Evolutionary conservation across 2,888 invertebrate species (phyloP).

Genomic region (Coelopa pilipes): DNA sequence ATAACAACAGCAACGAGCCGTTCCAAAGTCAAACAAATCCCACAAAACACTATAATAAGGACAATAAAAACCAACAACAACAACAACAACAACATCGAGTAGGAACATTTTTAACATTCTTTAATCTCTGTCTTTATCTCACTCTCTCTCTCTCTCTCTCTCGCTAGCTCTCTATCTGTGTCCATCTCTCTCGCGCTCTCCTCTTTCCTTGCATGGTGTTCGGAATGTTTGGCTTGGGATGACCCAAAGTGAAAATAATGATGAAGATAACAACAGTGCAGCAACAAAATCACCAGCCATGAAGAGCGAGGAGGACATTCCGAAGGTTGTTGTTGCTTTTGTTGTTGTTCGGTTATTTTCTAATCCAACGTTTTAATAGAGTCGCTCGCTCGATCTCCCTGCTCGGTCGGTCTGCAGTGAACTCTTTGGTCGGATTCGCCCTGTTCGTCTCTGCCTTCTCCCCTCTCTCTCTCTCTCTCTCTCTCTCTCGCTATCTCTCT

Average conservation of each 20-base stretch:
- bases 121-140: slow-evolving; percentile 21
- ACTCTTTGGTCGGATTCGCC: too few relatives aligned
- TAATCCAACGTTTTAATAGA: slow-evolving; percentile 15
- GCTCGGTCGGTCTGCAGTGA: too few relatives aligned
- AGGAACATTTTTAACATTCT: slow-evolving; percentile 21
- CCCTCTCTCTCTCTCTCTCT: too few relatives aligned
- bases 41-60: neutral
- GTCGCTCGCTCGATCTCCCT: neutral
- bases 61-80: neutral
- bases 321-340: neutral
- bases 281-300: neutral
- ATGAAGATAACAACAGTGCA: slow-evolving; percentile 22
- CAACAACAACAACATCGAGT: slow-evolving; percentile 5
- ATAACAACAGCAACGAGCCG: slow-evolving; percentile 2
- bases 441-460: too few relatives aligned
- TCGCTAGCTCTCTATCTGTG: too few relatives aligned
- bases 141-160: neutral
- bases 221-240: neutral
- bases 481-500: too few relatives aligned
- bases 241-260: slow-evolving; percentile 28
- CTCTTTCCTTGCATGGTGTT: neutral
- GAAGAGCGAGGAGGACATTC: too few relatives aligned
- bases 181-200: too few relatives aligned
- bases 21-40: neutral
- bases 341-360: neutral